Conservation (phyloP, 2,888 invertebrate species). For the Protodeltote pygarga region DNA sequence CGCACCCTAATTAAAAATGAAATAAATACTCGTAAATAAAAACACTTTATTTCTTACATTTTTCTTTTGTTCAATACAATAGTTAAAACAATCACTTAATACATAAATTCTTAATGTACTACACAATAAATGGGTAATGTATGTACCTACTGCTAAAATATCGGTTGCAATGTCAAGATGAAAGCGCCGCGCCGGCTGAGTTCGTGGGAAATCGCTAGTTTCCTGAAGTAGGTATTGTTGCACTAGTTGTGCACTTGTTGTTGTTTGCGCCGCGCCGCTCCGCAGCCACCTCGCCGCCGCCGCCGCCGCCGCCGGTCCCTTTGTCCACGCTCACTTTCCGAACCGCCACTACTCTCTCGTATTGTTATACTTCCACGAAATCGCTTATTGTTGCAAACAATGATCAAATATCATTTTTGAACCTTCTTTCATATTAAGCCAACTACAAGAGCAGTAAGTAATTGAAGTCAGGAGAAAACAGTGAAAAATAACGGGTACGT, state of each 20-base stretch:
- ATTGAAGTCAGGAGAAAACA: not conserved
- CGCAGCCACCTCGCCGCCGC: not conserved
- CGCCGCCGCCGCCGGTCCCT: slow-evolving; percentile 1
- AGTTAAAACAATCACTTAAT: no score
- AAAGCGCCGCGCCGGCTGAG: no score
- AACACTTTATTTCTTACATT: no score
- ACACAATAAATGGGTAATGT: no score
- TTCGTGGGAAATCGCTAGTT: not conserved
- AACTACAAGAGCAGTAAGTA: not conserved
- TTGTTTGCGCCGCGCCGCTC: slow-evolving; percentile 6
- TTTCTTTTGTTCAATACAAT: no score
- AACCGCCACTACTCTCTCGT: slow-evolving; percentile 6
- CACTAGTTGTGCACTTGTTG: slow-evolving; percentile 2
- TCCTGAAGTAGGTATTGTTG: slow-evolving; percentile 1
- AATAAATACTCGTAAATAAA: no score
- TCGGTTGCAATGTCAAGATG: not conserved
- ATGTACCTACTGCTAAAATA: no score
- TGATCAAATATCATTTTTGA: not conserved
- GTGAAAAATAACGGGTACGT: slow-evolving; percentile 5
- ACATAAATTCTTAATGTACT: no score
- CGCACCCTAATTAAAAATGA: no score
- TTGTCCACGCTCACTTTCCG: slow-evolving; percentile 15
- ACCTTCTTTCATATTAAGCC: not conserved
- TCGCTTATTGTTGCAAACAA: slow-evolving; percentile 1
- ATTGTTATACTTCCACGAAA: slow-evolving; percentile 13